Evolutionary conservation across 2,113 vertebrate genomes (phyloP), one percentile per base, ranked within the genome.

Genomic region (Okapia johnstoni): DNA sequence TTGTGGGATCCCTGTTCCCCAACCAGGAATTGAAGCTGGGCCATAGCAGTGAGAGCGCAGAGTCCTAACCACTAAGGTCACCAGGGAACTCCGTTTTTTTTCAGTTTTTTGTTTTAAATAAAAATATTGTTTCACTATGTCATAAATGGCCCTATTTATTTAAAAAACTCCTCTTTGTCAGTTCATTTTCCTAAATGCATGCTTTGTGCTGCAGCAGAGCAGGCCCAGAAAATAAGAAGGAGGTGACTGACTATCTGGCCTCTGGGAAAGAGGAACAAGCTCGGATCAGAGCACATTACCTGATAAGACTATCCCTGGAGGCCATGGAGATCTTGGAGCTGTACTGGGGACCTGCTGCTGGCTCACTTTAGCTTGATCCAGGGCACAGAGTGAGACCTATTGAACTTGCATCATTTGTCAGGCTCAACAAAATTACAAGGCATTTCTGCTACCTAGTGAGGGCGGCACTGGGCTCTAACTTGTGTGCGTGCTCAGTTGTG

Each of bases 301-400:
- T 98, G 99, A 97, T 99, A 99, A 96, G 99, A 99, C 99, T 99
- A 99, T 96, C 96, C 99, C 50, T 99, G 96, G 99, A 99, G 96
- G 99, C 99, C 96, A 99, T 99, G 99, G 99, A 99, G 98, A 99
- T 99, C 97, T 98, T 99, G 97, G 99, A 99, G 98, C 98, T 99
- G 57, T 99, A 99, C 98, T 99, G 99, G 46, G 99, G 99, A 99
- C 93, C 98, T 99, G 88, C 98, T 99, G 91, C 98, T 99, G 30
- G 98, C 99, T 46, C 98, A 99, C 33, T 99, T 99, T 85, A 99
- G 99, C 96, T 99, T 99, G 96, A 99, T 99, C 92, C 99, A 99
- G 95, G 99, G 99, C 11, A 99, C 99, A 99, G 99, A 99, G 99
- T 99, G 97, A 99, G 99, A 98, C 83, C 43, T 63, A 11, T 30